Evolutionary conservation across 2,113 vertebrate species (phyloP), one percentile per base, ranked within the genome.

Genomic region (Psammodynastes pulverulentus): DNA sequence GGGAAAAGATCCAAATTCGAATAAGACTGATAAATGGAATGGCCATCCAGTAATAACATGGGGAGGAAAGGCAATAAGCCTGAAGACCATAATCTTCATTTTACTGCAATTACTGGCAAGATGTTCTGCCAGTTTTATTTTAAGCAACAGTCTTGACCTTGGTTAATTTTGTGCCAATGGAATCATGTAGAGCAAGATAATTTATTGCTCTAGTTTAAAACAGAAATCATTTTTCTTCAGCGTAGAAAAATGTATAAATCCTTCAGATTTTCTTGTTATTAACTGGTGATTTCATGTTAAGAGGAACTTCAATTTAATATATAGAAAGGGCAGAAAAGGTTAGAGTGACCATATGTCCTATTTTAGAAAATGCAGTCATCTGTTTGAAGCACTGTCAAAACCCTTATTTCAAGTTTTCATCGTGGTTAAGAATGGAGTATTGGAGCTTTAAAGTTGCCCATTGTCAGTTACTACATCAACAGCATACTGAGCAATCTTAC

Each of bases 91-190:
- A 58, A 49, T 67, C 84, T 87, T 62, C 21, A 72, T 91, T 46
- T 91, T 67, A n/a, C 12, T 39, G 43, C 39, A 85, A 91, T 43
- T 72, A 51, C 86, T 91, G 85, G 9, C 12, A 87, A 67, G 46
- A 52, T 67, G n/a, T 91, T 72, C 56, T 91, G 85, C 91, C 56
- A 72, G 49, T 58, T 49, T 91, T 84, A 48, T 24, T 62, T 86
- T 39, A 86, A 91, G 45, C 53, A 91, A 49, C 54, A 48, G 29
- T 48, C 53, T 86, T 86, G 84, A 72, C 86, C 58, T 39, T 29
- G 17, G 56, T 88, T 88, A 87, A 88, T 72, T 88, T 45, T 79
- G n/a, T 79, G 58, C 58, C 58, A 72, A 17, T 46, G 26, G 29
- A 62, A 52, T 67, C 46, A 17, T 88, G 86, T 79, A n/a, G 54